Percentiles rank a stretch among this genome's conserved stretches.
Evolutionary conservation across 1,140 invertebrate species (phyloP).

Genomic region (Drosophila pallidifrons): DNA sequence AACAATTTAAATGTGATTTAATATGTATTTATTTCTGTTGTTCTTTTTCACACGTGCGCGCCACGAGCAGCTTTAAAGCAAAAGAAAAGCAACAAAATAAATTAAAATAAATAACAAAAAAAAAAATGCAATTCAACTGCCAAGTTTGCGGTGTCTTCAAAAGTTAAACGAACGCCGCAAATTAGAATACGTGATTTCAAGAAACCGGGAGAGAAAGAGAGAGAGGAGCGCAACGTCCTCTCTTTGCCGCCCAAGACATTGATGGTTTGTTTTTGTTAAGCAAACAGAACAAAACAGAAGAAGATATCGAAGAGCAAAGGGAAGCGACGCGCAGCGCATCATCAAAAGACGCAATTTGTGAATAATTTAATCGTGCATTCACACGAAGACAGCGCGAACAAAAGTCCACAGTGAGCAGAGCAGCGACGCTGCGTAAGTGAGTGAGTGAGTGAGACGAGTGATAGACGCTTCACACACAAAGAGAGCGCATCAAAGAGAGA

Average conservation of each 20-base stretch:
- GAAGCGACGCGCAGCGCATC: constrained; percentile 24
- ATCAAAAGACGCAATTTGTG: constrained; percentile 73
- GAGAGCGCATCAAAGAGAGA: not conserved
- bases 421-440: constrained; percentile 1
- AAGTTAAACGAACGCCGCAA: constrained; percentile 17
- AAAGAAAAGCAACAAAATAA: constrained; percentile 29
- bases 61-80: constrained; percentile 17
- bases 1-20: constrained; percentile 51
- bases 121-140: constrained; percentile 19
- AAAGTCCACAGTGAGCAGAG: not conserved
- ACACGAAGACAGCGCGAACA: constrained; percentile 41
- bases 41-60: constrained; percentile 70
- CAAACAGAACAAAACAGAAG: not conserved
- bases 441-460: constrained; percentile 10
- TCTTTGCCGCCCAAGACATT: constrained; percentile 20
- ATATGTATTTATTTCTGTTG: constrained; percentile 66
- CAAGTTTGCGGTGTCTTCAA: constrained; percentile 41
- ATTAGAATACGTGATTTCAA: constrained; percentile 21
- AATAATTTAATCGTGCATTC: constrained; percentile 80
- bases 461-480: not conserved
- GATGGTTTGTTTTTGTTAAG: constrained; percentile 46
- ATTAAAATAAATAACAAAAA: constrained; percentile 11
- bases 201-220: constrained; percentile 4
- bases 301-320: constrained; percentile 13
- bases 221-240: constrained; percentile 1